Base-by-base conservation (phyloP, 2,113 vertebrate species). In the Noturus placidus region DNA sequence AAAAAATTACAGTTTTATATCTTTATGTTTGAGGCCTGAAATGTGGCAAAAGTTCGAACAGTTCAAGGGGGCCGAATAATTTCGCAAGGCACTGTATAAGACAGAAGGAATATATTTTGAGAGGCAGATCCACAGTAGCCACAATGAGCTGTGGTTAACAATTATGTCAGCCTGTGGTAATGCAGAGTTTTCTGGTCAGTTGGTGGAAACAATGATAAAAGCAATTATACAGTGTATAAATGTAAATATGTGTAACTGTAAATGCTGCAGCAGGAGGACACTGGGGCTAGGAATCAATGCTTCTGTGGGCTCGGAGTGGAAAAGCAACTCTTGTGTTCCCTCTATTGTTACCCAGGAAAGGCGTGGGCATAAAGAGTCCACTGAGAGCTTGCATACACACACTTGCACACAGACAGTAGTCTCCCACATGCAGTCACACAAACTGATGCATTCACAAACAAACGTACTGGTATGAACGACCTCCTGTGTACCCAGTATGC, bases 321-420 rank as follows among this genome's bases (percentile, higher is more conserved):
- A 94, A 92, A 93, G 82, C 27, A 89, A 86, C 88, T 91, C 92
- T 93, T 94, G 92, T 94, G 93, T 94, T 91, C 91, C 89, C 89
- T 92, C 87, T 90, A 91, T 91, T 94, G 93, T 93, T 92, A 87
- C 5, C 5, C 35, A 88, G 93, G 92, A 93, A 90, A 89, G 76
- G 92, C 74, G 92, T 95, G 91, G 94, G 90, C 91, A 95, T 93
- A 94, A 94, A 94, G 94, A 91, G 90, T 91, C 89, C 82, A 81
- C 91, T 93, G 91, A 87, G 63, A 78, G 77, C 77, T 84, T 70
- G 87, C 86, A 82, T 87, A 69, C 42, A 89, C 84, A 83, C 78
- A 81, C 69, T 78, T 67, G 74, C 82, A 88, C 85, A 69, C 82
- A 72, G 79, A 87, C 65, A 50, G 52, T 38, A 19, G 17, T 78